Evolutionary conservation across 1,140 invertebrate species (phyloP), one percentile per base, ranked within the genome.

Genomic region (Pseudomyrmex dendroicus): DNA sequence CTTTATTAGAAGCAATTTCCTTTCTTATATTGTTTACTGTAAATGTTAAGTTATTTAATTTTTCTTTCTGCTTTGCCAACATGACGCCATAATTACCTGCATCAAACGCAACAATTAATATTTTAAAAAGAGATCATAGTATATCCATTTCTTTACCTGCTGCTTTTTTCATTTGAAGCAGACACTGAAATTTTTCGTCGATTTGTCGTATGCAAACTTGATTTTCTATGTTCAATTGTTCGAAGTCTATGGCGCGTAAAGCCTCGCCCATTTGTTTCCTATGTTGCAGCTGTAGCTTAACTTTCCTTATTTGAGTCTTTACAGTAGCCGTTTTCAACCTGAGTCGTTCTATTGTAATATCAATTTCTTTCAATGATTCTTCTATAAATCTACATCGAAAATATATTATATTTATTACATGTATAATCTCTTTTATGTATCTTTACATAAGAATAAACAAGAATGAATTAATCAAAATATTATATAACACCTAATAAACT

Each of bases 181-280:
- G 61, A 63, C 94, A 92, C 4, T 90, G 88, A 52, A 93, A 87
- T 82, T 95, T 95, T 2, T 92, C 90, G 0, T 95, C 93, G 70
- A 95, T 95, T 2, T 92, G 90, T 56, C 92, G 87, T 22, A 91
- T 35, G 64, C 93, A 94, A 84, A 95, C 92, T 13, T 93, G 78
- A 86, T 95, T 95, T 83, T 95, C 94, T n/a, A 96, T 95, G 57
- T 92, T 92, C 5, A 95, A 83, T 88, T 95, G 95, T 61, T 95
- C 93, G 84, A 95, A 96, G 76, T 96, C 95, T 10, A 96, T 93
- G 0, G 93, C 89, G 80, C 93, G 88, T 20, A 95, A 82, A 80
- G 89, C 92, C 77, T 95, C 94, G 15, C 94, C 95, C 3, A 95
- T 64, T 87, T 95, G 94, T 50, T 92, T 89, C 68, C 94, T 95